Evolutionary conservation across 2,113 vertebrate genomes (phyloP), one percentile per base, ranked within the genome.

Genomic region (Myiagra hebetior): DNA sequence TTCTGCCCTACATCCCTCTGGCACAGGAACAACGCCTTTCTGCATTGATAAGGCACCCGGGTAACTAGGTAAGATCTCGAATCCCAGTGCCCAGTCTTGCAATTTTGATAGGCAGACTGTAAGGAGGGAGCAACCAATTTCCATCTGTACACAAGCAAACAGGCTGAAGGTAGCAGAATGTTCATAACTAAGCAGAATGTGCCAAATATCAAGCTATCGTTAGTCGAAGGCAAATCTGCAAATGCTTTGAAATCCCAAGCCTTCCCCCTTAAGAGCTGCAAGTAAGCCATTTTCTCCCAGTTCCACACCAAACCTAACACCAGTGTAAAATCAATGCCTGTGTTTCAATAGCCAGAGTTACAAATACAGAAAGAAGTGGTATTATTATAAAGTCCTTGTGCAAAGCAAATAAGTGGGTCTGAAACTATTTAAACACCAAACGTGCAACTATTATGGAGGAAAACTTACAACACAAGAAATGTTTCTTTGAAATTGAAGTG

Each of bases 281-380:
- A 67, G 22, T 42, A 70, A 60, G 8, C 15, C 20, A 35, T 63
- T 72, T 50, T 47, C 27, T 60, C 41, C 13, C 59, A 77, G 55
- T n/a, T 64, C 31, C 30, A 60, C 69, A 85, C 15, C 17, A 87
- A 84, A 6, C 9, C 11, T 3, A 72, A 72, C 11, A 73, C 10
- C 2, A 0, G 15, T 28, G 35, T 46, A 87, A 89, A 89, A 42
- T 0, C 31, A 59, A 7, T 41, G 22, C 1, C 2, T 30, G 1
- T 16, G 7, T 63, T 68, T 76, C 53, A 76, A 60, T 4, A 70
- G 31, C 16, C 5, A 59, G 44, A 68, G 30, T 56, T 74, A 84
- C 8, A 83, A 68, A 87, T 30, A 35, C 23, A 83, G 56, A 52
- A 93, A 57, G 11, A 35, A 11, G 13, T 4, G 15, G 10, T 3